These are phyloP conservation scores for Drosophila parthenogenetica DNA, from an alignment of 2,888 invertebrate genomes.

Conservation along the genomic window DNA sequence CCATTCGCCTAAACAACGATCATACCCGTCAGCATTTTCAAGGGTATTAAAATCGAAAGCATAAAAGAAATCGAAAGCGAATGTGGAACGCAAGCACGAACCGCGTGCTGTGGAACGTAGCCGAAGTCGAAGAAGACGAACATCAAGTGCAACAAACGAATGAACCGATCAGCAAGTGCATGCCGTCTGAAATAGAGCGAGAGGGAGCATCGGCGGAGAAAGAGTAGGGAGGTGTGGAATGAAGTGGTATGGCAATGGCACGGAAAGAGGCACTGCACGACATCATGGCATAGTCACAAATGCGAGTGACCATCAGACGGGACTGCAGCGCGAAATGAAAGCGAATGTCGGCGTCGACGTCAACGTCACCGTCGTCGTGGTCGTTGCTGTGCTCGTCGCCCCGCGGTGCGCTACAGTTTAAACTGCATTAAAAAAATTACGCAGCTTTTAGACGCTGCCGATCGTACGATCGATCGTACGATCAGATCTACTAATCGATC, in stretches of 20 bases:
- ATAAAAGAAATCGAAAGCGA: constrained; percentile 79
- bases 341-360: constrained; percentile 70
- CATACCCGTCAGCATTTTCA: constrained; percentile 50
- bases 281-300: constrained; percentile 61
- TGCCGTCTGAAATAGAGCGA: constrained; percentile 22
- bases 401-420: constrained; percentile 72
- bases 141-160: constrained; percentile 77
- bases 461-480: constrained; percentile 4
- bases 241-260: constrained; percentile 67
- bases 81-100: constrained; percentile 42
- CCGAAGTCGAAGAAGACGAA: constrained; percentile 30
- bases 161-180: constrained; percentile 61
- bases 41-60: constrained; percentile 79
- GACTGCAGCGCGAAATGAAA: constrained; percentile 69
- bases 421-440: constrained; percentile 71
- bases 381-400: constrained; percentile 52
- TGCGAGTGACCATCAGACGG: constrained; percentile 68
- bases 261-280: constrained; percentile 55
- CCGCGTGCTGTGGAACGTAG: constrained; percentile 14
- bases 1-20: not conserved
- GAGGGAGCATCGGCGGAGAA: not conserved
- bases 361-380: constrained; percentile 44
- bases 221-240: constrained; percentile 20
- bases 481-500: constrained; percentile 43
- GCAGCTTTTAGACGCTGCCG: constrained; percentile 33